A percentile compares a stretch with the other conserved stretches of the same genome.
phyloP scores from a whole-genome alignment of 2,888 invertebrate species.

The Tricholauxania praeusta region DNA sequence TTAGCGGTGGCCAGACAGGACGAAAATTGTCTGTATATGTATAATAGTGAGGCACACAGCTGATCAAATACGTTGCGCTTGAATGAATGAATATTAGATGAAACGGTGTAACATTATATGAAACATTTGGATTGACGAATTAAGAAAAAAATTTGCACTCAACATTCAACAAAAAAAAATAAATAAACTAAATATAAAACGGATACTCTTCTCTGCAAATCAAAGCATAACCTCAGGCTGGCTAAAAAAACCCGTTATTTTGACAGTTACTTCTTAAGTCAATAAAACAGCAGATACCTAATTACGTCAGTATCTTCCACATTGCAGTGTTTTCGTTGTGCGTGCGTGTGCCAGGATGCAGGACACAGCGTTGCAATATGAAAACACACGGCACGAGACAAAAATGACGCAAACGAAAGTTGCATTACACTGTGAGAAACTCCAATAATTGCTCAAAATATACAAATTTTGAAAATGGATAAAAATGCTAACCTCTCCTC shows the following conservation, averaged over 20 bases:
- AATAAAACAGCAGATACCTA: slow-evolving; percentile 9
- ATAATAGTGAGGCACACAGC: slow-evolving; percentile 44
- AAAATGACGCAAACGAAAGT: no score
- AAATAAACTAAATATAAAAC: neutral
- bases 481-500: no score
- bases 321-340: slow-evolving; percentile 4
- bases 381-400: slow-evolving; percentile 3
- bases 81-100: slow-evolving; percentile 34
- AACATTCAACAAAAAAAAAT: no score
- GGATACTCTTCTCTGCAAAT: slow-evolving; percentile 19
- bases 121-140: neutral
- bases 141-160: neutral
- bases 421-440: no score
- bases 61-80: slow-evolving; percentile 53
- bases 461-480: no score
- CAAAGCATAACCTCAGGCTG: neutral
- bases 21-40: slow-evolving; percentile 32
- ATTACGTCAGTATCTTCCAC: neutral
- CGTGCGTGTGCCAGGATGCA: neutral
- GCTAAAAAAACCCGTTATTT: slow-evolving; percentile 9
- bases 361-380: neutral
- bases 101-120: slow-evolving; percentile 44
- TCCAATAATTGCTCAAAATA: no score
- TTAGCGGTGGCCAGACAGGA: slow-evolving; percentile 44
- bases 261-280: neutral